Evolutionary conservation across 2,113 vertebrate genomes (phyloP).

Genomic region (Gobiocypris rarus): DNA sequence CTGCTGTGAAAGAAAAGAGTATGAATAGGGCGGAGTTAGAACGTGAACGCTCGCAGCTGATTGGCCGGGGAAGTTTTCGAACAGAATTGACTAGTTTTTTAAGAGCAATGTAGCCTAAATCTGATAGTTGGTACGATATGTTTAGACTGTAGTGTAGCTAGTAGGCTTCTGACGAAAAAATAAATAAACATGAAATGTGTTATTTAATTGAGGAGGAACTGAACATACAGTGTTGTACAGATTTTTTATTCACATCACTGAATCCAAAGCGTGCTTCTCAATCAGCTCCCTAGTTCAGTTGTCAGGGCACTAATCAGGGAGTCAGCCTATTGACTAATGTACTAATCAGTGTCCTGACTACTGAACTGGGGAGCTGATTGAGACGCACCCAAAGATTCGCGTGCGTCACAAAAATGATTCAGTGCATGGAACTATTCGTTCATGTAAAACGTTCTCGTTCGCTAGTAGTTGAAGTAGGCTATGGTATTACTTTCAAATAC

Average conservation of each 20-base stretch:
- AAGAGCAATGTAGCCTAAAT: constrained; percentile 42
- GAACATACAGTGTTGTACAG: no score
- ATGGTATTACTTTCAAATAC: not conserved
- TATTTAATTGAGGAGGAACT: no score
- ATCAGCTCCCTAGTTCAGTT: no score
- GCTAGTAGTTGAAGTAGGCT: not conserved
- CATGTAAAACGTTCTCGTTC: not conserved
- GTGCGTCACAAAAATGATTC: not conserved
- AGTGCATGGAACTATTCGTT: not conserved
- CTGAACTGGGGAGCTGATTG: no score
- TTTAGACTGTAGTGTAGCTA: not conserved
- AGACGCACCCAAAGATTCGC: no score
- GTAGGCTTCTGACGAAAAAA: not conserved
- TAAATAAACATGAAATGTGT: no score
- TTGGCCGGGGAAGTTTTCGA: constrained; percentile 78
- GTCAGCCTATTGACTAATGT: no score
- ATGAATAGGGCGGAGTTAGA: constrained; percentile 65
- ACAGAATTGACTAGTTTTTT: constrained; percentile 49
- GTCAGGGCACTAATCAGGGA: no score
- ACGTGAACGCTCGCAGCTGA: constrained; percentile 44
- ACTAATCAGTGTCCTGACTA: no score
- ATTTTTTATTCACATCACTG: no score
- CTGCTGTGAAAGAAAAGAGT: constrained; percentile 50
- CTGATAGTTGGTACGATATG: not conserved
- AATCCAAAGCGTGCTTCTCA: no score